Evolutionary conservation across 2,888 invertebrate genomes (phyloP).

Genomic region (Frankliniella fusca): DNA sequence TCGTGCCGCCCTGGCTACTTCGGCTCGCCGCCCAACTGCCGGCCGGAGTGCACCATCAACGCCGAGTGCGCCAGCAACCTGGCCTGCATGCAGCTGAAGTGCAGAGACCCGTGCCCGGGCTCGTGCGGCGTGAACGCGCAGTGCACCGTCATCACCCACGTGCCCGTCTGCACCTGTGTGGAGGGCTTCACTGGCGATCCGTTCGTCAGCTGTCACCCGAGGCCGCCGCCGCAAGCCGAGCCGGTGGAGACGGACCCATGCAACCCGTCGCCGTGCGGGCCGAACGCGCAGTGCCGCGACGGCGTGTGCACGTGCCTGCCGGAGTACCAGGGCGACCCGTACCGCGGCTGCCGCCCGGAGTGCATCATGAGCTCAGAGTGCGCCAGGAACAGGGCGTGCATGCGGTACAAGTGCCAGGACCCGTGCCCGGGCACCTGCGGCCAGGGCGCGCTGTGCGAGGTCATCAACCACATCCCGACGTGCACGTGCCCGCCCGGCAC

Average conservation of each 20-base stretch:
- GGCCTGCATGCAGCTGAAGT: slow-evolving; percentile 48
- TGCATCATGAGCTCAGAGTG: slow-evolving; percentile 45
- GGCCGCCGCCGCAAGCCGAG: slow-evolving; percentile 30
- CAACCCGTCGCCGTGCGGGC: slow-evolving; percentile 65
- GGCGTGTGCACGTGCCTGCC: slow-evolving; percentile 69
- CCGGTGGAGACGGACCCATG: slow-evolving; percentile 47
- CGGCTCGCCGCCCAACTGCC: slow-evolving; percentile 54
- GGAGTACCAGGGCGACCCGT: slow-evolving; percentile 71
- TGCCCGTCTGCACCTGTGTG: slow-evolving; percentile 49
- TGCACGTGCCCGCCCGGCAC: slow-evolving; percentile 46
- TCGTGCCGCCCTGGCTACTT: slow-evolving; percentile 43
- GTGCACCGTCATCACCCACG: slow-evolving; percentile 50
- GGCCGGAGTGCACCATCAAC: slow-evolving; percentile 72
- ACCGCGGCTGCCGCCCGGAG: slow-evolving; percentile 45
- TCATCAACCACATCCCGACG: slow-evolving; percentile 44
- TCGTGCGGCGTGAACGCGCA: slow-evolving; percentile 49
- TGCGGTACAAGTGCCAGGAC: slow-evolving; percentile 43
- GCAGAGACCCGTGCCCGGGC: slow-evolving; percentile 48
- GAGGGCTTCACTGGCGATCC: slow-evolving; percentile 45
- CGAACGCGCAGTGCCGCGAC: slow-evolving; percentile 66
- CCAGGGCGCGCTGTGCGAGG: slow-evolving; percentile 46
- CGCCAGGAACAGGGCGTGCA: slow-evolving; percentile 43
- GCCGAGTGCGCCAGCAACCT: slow-evolving; percentile 47
- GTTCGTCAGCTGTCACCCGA: slow-evolving; percentile 40
- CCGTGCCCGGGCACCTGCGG: slow-evolving; percentile 46